Evolutionary conservation across 2,113 vertebrate species (phyloP).

Genomic region (Empidonax traillii): DNA sequence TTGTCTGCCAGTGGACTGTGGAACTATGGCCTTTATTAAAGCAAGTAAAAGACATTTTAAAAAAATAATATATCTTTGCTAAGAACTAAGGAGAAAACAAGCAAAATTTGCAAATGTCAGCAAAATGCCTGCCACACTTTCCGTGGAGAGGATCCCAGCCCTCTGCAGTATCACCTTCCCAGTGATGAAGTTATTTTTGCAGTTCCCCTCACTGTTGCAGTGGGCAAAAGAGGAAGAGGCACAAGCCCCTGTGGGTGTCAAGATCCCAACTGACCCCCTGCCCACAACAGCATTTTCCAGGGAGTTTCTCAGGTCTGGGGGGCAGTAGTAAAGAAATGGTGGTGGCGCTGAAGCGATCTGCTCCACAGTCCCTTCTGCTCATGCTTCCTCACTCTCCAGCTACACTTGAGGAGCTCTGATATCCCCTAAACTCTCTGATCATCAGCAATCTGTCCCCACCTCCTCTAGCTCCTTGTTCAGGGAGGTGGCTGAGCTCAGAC

Average conservation of each 20-base stretch:
- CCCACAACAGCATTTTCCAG: neutral
- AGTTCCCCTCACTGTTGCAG: neutral
- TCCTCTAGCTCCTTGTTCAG: neutral
- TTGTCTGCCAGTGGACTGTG: neutral
- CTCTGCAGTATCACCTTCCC: neutral
- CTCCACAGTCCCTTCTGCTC: neutral
- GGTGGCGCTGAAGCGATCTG: neutral
- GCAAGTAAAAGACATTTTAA: neutral
- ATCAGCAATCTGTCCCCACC: neutral
- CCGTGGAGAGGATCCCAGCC: neutral
- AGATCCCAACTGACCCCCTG: neutral
- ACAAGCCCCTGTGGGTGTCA: neutral
- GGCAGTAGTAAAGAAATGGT: neutral
- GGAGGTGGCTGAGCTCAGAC: neutral
- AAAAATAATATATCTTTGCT: neutral
- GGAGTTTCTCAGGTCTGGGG: neutral
- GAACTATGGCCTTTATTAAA: neutral
- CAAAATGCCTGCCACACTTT: neutral
- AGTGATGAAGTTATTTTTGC: neutral
- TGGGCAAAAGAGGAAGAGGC: neutral
- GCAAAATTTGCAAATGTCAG: neutral
- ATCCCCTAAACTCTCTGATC: neutral
- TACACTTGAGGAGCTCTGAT: neutral
- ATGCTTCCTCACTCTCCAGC: neutral
- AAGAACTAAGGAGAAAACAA: neutral